Evolutionary conservation across 2,113 vertebrate genomes (phyloP).

Genomic region (Leptobrachium leishanense): DNA sequence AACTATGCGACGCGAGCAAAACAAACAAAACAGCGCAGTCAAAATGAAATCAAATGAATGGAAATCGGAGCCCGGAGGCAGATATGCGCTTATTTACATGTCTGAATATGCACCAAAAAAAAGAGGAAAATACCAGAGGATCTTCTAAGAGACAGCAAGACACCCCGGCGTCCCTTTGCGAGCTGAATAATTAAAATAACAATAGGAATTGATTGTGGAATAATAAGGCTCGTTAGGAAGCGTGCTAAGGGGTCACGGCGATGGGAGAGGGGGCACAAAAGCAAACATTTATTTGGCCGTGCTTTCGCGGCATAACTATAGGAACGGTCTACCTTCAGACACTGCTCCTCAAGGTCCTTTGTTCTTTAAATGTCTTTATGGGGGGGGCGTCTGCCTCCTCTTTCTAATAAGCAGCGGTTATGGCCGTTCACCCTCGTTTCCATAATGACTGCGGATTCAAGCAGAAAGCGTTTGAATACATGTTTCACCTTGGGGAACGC

Average conservation of each 20-base stretch:
- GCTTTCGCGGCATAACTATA: background rate
- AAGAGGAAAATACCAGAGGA: background rate
- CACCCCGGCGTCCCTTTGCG: no score
- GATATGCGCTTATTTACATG: no score
- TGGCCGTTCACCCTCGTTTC: background rate
- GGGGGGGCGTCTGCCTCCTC: background rate
- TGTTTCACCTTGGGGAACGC: slow-evolving; percentile 36
- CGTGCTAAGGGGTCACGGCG: background rate
- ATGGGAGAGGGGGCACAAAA: background rate
- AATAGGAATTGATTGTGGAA: no score
- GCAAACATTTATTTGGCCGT: background rate
- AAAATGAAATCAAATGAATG: no score
- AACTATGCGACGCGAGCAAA: no score
- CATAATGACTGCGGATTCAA: slow-evolving; percentile 8
- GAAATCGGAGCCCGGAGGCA: no score
- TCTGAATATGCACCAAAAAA: background rate
- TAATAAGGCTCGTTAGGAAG: background rate
- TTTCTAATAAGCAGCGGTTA: background rate
- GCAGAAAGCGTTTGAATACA: background rate
- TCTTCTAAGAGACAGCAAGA: background rate
- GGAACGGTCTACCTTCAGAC: background rate
- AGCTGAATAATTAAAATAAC: no score
- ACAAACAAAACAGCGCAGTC: no score
- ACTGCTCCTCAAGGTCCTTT: background rate
- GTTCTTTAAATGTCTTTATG: background rate